phyloP scores from a whole-genome alignment of 35 echinoderm and acorn worm species.

The Strongylocentrotus purpuratus region DNA sequence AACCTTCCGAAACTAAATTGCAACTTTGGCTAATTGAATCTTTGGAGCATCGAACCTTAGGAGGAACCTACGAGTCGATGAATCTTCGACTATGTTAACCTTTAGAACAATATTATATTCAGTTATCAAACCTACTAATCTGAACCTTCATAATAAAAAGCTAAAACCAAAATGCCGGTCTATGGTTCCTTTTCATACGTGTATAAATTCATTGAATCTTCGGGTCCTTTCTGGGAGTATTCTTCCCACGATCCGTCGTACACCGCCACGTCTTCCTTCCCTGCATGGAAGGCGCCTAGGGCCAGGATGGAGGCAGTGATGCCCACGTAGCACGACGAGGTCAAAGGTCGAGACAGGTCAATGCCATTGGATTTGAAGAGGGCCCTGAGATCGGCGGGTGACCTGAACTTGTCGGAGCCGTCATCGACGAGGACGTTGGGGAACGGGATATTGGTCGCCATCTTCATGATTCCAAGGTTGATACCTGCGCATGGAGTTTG shows the following conservation, averaged over 20 bases:
- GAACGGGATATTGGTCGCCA: conserved; percentile 73
- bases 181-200: background rate
- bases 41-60: too few species aligned
- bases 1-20: too few species aligned
- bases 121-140: too few species aligned
- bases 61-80: too few species aligned
- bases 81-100: too few species aligned
- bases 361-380: conserved; percentile 73
- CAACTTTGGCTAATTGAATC: too few species aligned
- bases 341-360: conserved; percentile 73
- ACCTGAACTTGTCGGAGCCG: conserved; percentile 55
- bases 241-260: conserved; percentile 98
- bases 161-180: background rate
- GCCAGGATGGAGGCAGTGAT: conserved; percentile 76
- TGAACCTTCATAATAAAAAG: too few species aligned
- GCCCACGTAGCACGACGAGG: conserved; percentile 75
- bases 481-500: conserved; percentile 39
- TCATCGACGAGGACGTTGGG: conserved; percentile 61
- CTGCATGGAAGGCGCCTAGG: conserved; percentile 70
- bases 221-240: conserved; percentile 35
- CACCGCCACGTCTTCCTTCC: conserved; percentile 79
- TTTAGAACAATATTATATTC: too few species aligned
- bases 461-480: conserved; percentile 74
- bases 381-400: conserved; percentile 55
- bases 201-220: background rate